phyloP scores from a whole-genome alignment of 1,140 invertebrate species.

The Pogonomyrmex barbatus region DNA sequence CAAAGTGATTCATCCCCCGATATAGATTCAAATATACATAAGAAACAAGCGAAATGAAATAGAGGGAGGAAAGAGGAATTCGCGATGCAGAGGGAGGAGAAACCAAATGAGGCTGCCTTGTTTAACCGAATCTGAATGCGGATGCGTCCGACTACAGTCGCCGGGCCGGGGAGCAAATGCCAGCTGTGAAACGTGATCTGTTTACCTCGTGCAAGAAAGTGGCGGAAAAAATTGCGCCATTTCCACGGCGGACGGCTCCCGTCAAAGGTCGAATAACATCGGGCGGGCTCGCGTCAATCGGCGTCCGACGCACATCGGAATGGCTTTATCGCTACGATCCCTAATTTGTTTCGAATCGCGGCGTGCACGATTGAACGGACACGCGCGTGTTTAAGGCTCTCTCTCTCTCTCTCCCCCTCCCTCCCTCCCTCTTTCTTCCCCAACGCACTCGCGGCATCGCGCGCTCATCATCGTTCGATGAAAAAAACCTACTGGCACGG shows the following conservation, averaged over 20 bases:
- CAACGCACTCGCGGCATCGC: not conserved
- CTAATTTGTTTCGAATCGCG: slow-evolving; percentile 56
- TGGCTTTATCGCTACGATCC: slow-evolving; percentile 45
- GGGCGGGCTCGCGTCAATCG: slow-evolving; percentile 42
- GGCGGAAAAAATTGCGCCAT: slow-evolving; percentile 62
- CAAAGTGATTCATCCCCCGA: slow-evolving; percentile 25
- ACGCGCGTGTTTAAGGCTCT: no score
- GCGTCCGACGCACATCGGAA: slow-evolving; percentile 33
- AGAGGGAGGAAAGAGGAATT: not conserved
- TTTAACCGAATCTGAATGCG: slow-evolving; percentile 51
- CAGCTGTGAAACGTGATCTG: slow-evolving; percentile 62
- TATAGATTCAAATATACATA: not conserved
- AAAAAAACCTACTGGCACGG: slow-evolving; percentile 60
- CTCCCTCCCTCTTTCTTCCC: no score
- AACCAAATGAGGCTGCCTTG: slow-evolving; percentile 40
- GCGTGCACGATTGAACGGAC: not conserved
- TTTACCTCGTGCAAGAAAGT: slow-evolving; percentile 62
- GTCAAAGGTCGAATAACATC: slow-evolving; percentile 58
- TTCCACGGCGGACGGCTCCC: slow-evolving; percentile 46
- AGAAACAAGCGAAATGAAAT: not conserved
- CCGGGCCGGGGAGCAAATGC: slow-evolving; percentile 37
- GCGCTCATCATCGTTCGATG: slow-evolving; percentile 42
- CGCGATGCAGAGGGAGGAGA: not conserved
- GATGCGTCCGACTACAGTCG: slow-evolving; percentile 31
- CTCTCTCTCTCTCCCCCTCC: not conserved